Evolutionary conservation across 92 coral and sea anemone species (phyloP), one percentile per base, ranked within the genome.

Genomic region (Paramuricea clavata): DNA sequence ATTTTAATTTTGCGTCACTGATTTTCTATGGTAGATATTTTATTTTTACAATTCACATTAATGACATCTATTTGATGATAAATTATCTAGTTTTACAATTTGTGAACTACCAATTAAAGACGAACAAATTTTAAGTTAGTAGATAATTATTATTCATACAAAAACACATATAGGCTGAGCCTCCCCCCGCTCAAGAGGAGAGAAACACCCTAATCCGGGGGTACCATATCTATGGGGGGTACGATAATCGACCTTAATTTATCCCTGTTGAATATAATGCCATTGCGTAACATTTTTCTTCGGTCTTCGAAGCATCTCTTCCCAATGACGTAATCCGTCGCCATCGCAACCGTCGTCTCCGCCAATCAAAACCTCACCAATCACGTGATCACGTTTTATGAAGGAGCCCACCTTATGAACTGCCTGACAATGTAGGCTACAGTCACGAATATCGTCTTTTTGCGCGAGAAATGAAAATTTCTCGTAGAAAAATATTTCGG

Each of bases 401-500:
- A 97, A 85, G 33, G 86, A 83, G 82, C 95, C 92, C 74, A 93
- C 89, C 84, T 94, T 89, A 89, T 97, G 99, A 71, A 91, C 90
- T 1, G 99, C 99, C 30, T 92, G 92, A 39, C 95, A 81, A 36
- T 87, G 89, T 50, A 97, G 71, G 26, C 90, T 76, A 19, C 92
- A 61, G 10, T 77, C 86, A 42, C 87, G 76, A 0, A 91, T 54
- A 35, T 67, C 64, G 4, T 77, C 73, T 28, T 92, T 91, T 34
- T 86, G 81, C 43, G 92, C 86, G 73, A 93, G 92, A 42, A 97
- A 94, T 7, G 99, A 92, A 60, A 78, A 93, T 49, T 91, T 94
- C 82, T 97, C 99, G 89, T 97, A 97, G 49, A 93, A 97, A 9
- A 94, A 71, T 9, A 97, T 92, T 43, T 97, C 97, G 17, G 93